These are phyloP conservation scores for Catostomus latipinnis DNA, from an alignment of 2,797 vertebrate genomes.

Conservation along the genomic window DNA sequence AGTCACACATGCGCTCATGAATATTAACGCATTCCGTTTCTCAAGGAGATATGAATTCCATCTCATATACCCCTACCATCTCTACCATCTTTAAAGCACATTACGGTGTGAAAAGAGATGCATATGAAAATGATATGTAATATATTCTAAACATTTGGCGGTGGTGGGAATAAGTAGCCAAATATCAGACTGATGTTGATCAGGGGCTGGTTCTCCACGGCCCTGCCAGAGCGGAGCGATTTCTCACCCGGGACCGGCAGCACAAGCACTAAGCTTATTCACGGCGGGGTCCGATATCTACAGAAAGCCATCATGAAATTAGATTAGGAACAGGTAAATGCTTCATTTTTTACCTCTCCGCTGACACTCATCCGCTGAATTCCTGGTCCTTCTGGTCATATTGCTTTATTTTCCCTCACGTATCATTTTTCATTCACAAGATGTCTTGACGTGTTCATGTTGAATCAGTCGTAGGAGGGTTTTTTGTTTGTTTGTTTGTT, in stretches of 20 bases:
- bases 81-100: conserved; percentile 68
- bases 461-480: conserved; percentile 72
- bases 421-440: conserved; percentile 84
- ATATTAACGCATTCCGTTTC: conserved; percentile 75
- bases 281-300: conserved; percentile 95
- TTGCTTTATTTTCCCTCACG: conserved; percentile 84
- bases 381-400: conserved; percentile 87
- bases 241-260: conserved; percentile 96
- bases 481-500: conserved; percentile 22
- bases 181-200: conserved; percentile 76
- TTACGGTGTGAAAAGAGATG: conserved; percentile 78
- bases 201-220: conserved; percentile 86
- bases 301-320: conserved; percentile 98
- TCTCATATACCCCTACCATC: conserved; percentile 74
- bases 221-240: conserved; percentile 90
- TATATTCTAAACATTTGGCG: conserved; percentile 80
- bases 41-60: conserved; percentile 82
- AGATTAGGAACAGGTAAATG: conserved; percentile 99
- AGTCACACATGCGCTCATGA: conserved; percentile 65
- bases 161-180: conserved; percentile 78
- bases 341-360: conserved; percentile 86
- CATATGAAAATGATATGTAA: conserved; percentile 79
- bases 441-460: conserved; percentile 80
- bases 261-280: conserved; percentile 94
- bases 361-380: conserved; percentile 86